Conservation (phyloP, 2,888 invertebrate species). For the Stenurella melanura region DNA sequence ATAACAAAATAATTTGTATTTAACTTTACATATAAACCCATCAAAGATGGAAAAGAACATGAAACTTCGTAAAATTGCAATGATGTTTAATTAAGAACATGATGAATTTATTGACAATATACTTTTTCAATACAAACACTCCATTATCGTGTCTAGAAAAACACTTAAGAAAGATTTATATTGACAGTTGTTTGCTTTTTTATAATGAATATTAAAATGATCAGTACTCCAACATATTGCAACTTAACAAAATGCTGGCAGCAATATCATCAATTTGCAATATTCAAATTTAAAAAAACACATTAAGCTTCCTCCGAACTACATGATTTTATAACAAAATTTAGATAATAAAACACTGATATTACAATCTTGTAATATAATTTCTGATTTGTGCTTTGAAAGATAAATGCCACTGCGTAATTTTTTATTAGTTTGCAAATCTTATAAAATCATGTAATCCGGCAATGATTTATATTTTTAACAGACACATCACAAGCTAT, state of each 20-base stretch:
- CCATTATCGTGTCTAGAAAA: not conserved
- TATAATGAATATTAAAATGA: not conserved
- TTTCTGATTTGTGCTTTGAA: not conserved
- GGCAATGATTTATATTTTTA: not conserved
- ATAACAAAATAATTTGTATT: too few species aligned
- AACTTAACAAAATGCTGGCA: not conserved
- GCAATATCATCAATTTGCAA: not conserved
- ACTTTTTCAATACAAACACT: too few species aligned
- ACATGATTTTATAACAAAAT: not conserved
- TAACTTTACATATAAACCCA: too few species aligned
- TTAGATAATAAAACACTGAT: not conserved
- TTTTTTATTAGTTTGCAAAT: constrained; percentile 1
- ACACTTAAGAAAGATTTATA: not conserved
- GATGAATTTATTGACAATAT: too few species aligned
- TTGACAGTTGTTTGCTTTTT: not conserved
- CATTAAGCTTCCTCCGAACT: not conserved
- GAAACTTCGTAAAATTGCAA: too few species aligned
- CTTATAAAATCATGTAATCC: not conserved
- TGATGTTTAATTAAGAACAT: too few species aligned
- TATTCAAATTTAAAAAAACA: not conserved
- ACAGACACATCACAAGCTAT: constrained; percentile 7
- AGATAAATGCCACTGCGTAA: not conserved
- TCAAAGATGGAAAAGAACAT: too few species aligned
- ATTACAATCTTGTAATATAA: not conserved
- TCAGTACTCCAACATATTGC: not conserved